phyloP scores from a whole-genome alignment of 64 coral and sea anemone genomes.

The Stichodactyla mertensii region DNA sequence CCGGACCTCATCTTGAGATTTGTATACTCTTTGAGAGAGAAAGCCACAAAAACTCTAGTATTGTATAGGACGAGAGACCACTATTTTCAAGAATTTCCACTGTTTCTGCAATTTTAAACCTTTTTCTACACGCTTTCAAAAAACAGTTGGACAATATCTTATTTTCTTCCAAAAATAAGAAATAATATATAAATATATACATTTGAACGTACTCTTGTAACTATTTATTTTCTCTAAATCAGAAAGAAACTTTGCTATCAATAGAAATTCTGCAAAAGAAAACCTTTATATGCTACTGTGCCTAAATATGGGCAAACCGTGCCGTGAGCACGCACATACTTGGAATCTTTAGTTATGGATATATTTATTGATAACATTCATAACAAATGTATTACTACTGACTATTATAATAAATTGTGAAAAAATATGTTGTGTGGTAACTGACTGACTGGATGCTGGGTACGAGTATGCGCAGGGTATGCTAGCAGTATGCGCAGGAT shows the following conservation, averaged over 20 bases:
- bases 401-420: constrained; percentile 29
- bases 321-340: not conserved
- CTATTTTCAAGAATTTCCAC: constrained; percentile 3
- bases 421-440: not conserved
- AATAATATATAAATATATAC: constrained; percentile 17
- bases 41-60: not conserved
- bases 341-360: constrained; percentile 11
- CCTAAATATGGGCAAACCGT: constrained; percentile 12
- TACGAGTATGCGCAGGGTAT: too few species aligned
- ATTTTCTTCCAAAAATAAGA: constrained; percentile 29
- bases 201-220: constrained; percentile 8
- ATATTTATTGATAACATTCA: constrained; percentile 31
- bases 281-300: constrained; percentile 30
- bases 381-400: constrained; percentile 12
- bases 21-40: not conserved
- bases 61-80: not conserved
- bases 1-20: not conserved
- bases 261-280: not conserved
- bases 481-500: too few species aligned
- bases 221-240: constrained; percentile 31
- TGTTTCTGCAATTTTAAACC: constrained; percentile 11
- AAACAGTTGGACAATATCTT: not conserved
- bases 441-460: too few species aligned
- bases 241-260: constrained; percentile 23
- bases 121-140: constrained; percentile 15